Evolutionary conservation across 2,113 vertebrate species (phyloP).

Genomic region (Quiscalus mexicanus): DNA sequence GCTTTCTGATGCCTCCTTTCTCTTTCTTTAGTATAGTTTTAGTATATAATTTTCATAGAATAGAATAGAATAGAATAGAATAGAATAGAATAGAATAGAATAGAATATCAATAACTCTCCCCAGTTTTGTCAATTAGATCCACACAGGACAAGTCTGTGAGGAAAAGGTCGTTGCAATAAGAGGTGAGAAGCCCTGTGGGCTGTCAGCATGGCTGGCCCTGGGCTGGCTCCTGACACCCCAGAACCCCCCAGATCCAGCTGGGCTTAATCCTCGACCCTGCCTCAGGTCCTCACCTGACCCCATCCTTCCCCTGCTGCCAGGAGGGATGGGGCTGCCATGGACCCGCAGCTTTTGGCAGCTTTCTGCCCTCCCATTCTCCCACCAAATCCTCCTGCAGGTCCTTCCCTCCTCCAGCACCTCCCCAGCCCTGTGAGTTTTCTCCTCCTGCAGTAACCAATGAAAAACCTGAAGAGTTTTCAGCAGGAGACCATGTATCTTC

Average conservation of each 20-base stretch:
- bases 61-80: too few relatives aligned
- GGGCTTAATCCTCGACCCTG: background rate
- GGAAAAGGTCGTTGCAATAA: background rate
- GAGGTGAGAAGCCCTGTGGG: fast-evolving
- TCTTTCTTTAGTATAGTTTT: too few relatives aligned
- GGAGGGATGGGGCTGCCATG: background rate
- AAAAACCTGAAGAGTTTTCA: background rate
- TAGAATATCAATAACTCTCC: background rate
- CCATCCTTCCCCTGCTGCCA: background rate
- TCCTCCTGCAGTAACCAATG: background rate
- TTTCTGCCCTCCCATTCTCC: background rate
- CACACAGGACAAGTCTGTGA: background rate
- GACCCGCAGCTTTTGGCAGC: background rate
- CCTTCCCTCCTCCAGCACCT: background rate
- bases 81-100: too few relatives aligned
- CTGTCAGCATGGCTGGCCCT: fast-evolving
- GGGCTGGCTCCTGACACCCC: background rate
- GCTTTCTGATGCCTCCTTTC: too few relatives aligned
- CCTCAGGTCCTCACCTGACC: background rate
- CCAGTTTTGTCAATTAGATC: fast-evolving
- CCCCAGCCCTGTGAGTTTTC: background rate
- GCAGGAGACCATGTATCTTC: background rate
- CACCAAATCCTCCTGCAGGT: background rate
- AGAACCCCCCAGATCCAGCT: background rate
- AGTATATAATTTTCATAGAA: too few relatives aligned